Percentiles rank a stretch among this genome's conserved stretches.
phyloP scores from a whole-genome alignment of 1,140 invertebrate species.

The Dermatophagoides farinae region DNA sequence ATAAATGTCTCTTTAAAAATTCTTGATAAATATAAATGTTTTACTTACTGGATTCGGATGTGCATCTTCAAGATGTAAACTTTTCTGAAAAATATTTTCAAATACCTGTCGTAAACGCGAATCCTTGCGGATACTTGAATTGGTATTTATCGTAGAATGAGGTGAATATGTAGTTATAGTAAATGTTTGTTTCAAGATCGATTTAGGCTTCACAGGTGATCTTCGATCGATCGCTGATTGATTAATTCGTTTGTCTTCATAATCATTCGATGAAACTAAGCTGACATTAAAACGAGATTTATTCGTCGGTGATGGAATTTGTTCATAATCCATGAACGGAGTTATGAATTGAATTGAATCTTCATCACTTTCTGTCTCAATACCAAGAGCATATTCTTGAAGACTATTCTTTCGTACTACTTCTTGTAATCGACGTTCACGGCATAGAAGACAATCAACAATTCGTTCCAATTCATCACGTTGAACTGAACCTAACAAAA shows the following conservation, averaged over 20 bases:
- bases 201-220: slow-evolving; percentile 39
- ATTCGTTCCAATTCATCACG: slow-evolving; percentile 67
- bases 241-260: not conserved
- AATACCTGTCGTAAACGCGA: slow-evolving; percentile 60
- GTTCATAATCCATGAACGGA: not conserved
- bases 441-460: slow-evolving; percentile 52
- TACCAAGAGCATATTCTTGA: not conserved
- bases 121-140: slow-evolving; percentile 30
- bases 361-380: not conserved
- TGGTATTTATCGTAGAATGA: slow-evolving; percentile 37
- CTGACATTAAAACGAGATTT: slow-evolving; percentile 49
- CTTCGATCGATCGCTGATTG: slow-evolving; percentile 30
- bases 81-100: slow-evolving; percentile 70
- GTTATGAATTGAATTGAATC: not conserved
- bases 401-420: slow-evolving; percentile 34
- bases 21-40: no score
- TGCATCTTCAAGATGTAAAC: slow-evolving; percentile 39
- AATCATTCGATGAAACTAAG: slow-evolving; percentile 28
- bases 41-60: slow-evolving; percentile 31
- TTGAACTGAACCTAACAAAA: slow-evolving; percentile 76
- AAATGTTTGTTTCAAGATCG: slow-evolving; percentile 71
- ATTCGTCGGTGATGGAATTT: not conserved
- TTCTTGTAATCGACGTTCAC: slow-evolving; percentile 56
- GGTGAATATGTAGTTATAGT: slow-evolving; percentile 44
- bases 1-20: no score